These are phyloP conservation scores for Dipodomys ordii DNA, from an alignment of 2,113 vertebrate species.

Conservation along the genomic window DNA sequence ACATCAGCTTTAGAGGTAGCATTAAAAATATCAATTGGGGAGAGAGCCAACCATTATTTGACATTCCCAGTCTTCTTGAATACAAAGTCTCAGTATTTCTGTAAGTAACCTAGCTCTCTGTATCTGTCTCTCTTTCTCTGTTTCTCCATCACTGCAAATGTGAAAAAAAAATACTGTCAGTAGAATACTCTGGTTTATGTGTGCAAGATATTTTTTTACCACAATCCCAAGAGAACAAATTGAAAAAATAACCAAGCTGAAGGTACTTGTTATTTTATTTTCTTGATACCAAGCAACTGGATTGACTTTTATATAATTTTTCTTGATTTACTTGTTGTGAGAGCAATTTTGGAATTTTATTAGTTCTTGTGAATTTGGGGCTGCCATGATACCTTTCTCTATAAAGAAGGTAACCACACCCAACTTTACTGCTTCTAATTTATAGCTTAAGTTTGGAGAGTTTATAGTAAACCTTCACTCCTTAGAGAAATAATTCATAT, in stretches of 20 bases:
- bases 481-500: neutral
- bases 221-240: neutral
- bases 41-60: neutral
- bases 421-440: neutral
- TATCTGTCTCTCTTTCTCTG: neutral
- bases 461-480: neutral
- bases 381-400: neutral
- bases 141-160: neutral
- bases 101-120: neutral
- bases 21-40: conserved; percentile 12
- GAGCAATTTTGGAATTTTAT: neutral
- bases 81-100: neutral
- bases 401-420: neutral
- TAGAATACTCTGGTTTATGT: neutral
- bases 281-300: neutral
- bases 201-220: neutral
- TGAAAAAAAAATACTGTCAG: neutral
- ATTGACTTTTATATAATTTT: neutral
- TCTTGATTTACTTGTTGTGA: conserved; percentile 13
- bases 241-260: conserved; percentile 22
- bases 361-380: neutral
- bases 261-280: neutral
- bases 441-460: neutral
- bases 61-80: neutral
- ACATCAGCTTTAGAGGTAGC: conserved; percentile 56